Conservation (phyloP, 2,888 invertebrate genomes). For the Lasioglossum marginatum region DNA sequence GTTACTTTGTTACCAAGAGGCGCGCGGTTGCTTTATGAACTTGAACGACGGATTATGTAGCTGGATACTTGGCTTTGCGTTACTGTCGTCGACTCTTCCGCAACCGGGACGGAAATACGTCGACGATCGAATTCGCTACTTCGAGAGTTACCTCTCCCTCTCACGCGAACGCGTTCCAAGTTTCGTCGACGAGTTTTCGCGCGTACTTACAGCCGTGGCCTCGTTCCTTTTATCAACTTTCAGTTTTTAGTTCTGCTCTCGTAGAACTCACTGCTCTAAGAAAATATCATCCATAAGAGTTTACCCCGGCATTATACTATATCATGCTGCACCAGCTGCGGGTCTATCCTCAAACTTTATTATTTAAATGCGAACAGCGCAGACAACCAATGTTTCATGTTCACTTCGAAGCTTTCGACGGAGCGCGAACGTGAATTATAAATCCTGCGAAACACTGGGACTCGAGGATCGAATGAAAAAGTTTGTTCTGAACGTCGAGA, state of each 20-base stretch:
- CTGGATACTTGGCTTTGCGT: slow-evolving; percentile 39
- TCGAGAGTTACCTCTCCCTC: slow-evolving; percentile 12
- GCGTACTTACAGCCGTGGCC: not conserved
- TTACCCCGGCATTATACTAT: slow-evolving; percentile 1
- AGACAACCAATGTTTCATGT: slow-evolving; percentile 23
- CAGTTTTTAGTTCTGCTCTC: not conserved
- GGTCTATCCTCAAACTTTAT: slow-evolving; percentile 21
- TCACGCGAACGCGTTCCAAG: slow-evolving; percentile 31
- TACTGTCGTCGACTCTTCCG: not conserved
- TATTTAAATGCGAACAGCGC: slow-evolving; percentile 22
- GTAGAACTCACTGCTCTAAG: not conserved
- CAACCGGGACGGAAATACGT: not conserved
- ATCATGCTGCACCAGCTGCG: not conserved
- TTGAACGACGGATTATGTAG: slow-evolving; percentile 46
- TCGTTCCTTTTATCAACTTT: slow-evolving; percentile 28
- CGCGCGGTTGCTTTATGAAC: slow-evolving; percentile 35
- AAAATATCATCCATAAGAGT: not conserved
- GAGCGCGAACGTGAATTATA: not conserved
- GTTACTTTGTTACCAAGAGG: slow-evolving; percentile 21
- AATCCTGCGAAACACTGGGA: not conserved
- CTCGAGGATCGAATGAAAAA: not conserved
- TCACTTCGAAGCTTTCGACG: not conserved
- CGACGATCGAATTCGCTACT: slow-evolving; percentile 24
- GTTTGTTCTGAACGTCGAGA: not conserved
- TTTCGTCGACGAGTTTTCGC: slow-evolving; percentile 32